These are phyloP conservation scores for Ciconia nigra DNA, from an alignment of 2,797 vertebrate genomes.

Conservation along the genomic window DNA sequence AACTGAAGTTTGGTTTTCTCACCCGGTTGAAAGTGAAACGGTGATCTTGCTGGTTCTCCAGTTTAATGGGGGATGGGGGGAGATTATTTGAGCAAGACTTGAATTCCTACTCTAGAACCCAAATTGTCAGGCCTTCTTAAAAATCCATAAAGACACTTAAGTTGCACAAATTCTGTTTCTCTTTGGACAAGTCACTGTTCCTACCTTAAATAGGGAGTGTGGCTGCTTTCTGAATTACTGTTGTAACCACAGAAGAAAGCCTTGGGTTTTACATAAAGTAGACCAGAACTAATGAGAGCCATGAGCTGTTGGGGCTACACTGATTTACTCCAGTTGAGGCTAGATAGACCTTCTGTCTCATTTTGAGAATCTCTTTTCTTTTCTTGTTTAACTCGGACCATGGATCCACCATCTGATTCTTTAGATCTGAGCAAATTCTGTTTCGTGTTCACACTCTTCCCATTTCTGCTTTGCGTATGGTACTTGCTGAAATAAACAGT, in stretches of 20 bases:
- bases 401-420: background rate
- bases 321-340: background rate
- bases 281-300: background rate
- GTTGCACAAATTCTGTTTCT: background rate
- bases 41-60: background rate
- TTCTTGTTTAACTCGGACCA: background rate
- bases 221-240: background rate
- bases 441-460: background rate
- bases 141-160: background rate
- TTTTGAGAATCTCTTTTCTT: background rate
- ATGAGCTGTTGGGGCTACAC: background rate
- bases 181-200: background rate
- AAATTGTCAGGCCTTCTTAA: background rate
- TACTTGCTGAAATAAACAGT: slow-evolving; percentile 20
- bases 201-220: background rate
- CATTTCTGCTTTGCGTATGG: background rate
- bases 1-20: background rate
- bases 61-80: background rate
- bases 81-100: background rate
- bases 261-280: background rate
- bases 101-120: background rate
- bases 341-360: background rate
- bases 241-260: background rate
- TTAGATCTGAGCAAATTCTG: background rate
- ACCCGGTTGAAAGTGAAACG: background rate